These are phyloP conservation scores for Chloroclysta siterata DNA, from an alignment of 2,888 invertebrate species.

Conservation along the genomic window DNA sequence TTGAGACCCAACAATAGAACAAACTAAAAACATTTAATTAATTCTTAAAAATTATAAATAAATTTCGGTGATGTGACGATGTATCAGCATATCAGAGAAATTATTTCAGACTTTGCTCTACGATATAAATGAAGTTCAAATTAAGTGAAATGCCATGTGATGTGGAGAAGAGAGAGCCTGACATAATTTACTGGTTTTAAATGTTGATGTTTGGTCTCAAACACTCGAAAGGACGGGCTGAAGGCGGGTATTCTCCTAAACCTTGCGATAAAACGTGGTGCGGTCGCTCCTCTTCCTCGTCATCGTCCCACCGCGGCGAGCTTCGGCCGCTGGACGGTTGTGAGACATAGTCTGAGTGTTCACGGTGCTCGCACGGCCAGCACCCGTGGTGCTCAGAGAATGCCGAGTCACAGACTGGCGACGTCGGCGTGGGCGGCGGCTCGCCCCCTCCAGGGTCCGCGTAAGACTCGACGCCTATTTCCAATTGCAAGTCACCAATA, in stretches of 20 bases:
- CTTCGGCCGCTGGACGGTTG: conserved; percentile 77
- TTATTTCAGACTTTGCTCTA: conserved; percentile 9
- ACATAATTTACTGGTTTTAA: background rate
- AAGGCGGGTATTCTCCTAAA: conserved; percentile 57
- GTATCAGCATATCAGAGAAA: conserved; percentile 1
- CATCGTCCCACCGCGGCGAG: conserved; percentile 79
- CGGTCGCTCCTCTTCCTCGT: conserved; percentile 72
- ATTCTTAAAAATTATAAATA: background rate
- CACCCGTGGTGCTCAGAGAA: conserved; percentile 80
- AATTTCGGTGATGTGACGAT: background rate
- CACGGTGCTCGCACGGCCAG: conserved; percentile 79
- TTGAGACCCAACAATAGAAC: conserved; percentile 56
- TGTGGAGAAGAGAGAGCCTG: conserved; percentile 6
- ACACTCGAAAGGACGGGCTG: conserved; percentile 36
- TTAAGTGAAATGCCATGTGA: conserved; percentile 2
- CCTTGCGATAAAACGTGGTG: conserved; percentile 78
- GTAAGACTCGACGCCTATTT: conserved; percentile 79
- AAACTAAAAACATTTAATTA: background rate
- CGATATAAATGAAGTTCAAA: conserved; percentile 1
- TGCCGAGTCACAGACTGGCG: conserved; percentile 80
- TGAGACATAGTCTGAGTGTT: conserved; percentile 72
- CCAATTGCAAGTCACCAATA: conserved; percentile 47
- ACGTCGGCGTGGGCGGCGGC: conserved; percentile 78
- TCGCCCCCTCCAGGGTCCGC: conserved; percentile 79
- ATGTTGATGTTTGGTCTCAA: conserved; percentile 37